Percentiles rank a stretch among this genome's conserved stretches.
Evolutionary conservation across 2,797 vertebrate species (phyloP).

Genomic region (Hoplostethus mediterraneus): DNA sequence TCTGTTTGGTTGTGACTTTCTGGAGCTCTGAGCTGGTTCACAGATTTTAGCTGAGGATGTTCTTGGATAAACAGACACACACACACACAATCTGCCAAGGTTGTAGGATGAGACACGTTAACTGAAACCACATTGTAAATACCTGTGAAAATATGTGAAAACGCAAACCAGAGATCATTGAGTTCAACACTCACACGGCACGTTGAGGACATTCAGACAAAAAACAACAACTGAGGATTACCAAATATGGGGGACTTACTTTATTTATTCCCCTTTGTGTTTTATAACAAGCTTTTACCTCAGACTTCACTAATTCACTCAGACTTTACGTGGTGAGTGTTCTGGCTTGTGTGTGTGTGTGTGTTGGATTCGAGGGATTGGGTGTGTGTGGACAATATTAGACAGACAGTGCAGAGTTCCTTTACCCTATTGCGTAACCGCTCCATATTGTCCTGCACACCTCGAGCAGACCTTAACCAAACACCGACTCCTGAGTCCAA

Average conservation of each 20-base stretch:
- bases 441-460: slow-evolving; percentile 18
- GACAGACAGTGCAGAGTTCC: slow-evolving; percentile 11
- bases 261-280: slow-evolving; percentile 12
- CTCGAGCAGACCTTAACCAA: slow-evolving; percentile 39
- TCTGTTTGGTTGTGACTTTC: slow-evolving; percentile 2
- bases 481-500: slow-evolving; percentile 24
- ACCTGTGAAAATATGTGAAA: background rate
- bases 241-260: slow-evolving; percentile 20
- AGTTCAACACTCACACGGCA: background rate
- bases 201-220: background rate
- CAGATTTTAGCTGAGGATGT: slow-evolving; percentile 2
- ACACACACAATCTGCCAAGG: background rate
- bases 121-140: background rate
- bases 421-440: slow-evolving; percentile 47
- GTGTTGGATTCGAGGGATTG: no score
- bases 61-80: slow-evolving; percentile 3
- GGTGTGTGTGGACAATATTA: background rate
- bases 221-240: background rate
- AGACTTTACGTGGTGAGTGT: slow-evolving; percentile 6
- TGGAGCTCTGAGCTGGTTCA: slow-evolving; percentile 1
- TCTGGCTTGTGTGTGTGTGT: no score
- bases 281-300: slow-evolving; percentile 28
- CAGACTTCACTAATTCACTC: background rate
- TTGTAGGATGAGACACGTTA: background rate
- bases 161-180: background rate